These are phyloP conservation scores for Sturnus vulgaris DNA, from an alignment of 2,113 vertebrate genomes.

Conservation along the genomic window DNA sequence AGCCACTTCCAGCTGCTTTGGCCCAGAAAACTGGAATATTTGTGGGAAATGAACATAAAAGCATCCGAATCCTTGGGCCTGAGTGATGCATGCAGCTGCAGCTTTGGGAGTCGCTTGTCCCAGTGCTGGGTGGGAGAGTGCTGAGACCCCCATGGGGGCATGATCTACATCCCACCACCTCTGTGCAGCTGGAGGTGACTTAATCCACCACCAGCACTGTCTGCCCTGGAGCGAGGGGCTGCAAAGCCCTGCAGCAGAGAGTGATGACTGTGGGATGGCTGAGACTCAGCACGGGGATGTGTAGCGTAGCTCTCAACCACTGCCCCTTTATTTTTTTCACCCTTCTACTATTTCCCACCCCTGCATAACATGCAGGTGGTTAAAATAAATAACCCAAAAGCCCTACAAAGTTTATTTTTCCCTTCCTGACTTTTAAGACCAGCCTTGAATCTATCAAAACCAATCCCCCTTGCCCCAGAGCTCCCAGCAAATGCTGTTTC, in stretches of 20 bases:
- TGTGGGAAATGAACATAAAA: constrained; percentile 5
- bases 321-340: background rate
- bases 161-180: background rate
- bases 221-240: accelerated
- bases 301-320: background rate
- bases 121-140: background rate
- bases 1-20: background rate
- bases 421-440: background rate
- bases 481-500: background rate
- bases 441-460: background rate
- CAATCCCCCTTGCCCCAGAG: background rate
- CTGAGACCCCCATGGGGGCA: background rate
- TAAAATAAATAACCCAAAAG: background rate
- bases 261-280: background rate
- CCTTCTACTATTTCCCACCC: background rate
- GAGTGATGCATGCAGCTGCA: background rate
- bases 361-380: background rate
- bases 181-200: background rate
- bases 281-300: accelerated
- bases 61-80: accelerated
- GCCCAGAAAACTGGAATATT: background rate
- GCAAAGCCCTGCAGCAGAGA: background rate
- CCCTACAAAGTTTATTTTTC: background rate
- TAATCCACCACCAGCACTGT: background rate
- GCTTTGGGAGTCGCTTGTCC: background rate